Percentiles rank a stretch among this genome's conserved stretches.
phyloP scores from a whole-genome alignment of 2,888 invertebrate species.

The Aspidiotus destructor region DNA sequence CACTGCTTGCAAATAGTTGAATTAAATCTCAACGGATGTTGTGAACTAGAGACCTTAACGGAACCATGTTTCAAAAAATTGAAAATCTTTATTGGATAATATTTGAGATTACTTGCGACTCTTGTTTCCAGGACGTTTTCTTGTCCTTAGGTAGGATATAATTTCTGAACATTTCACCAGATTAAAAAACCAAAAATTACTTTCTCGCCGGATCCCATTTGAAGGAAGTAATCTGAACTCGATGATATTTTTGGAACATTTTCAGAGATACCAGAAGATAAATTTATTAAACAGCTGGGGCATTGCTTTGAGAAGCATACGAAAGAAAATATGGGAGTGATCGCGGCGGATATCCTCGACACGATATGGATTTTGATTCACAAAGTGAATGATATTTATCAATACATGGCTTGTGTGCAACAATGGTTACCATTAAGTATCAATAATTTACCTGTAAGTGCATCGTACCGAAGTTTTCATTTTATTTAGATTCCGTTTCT shows the following conservation, averaged over 20 bases:
- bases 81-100: too few relatives aligned
- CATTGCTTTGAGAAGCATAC: slow-evolving; percentile 5
- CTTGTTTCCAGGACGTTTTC: too few relatives aligned
- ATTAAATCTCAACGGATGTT: too few relatives aligned
- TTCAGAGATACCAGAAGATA: slow-evolving; percentile 9
- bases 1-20: too few relatives aligned
- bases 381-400: not conserved
- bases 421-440: slow-evolving; percentile 25
- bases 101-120: too few relatives aligned
- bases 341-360: not conserved
- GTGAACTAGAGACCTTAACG: too few relatives aligned
- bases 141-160: too few relatives aligned
- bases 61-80: too few relatives aligned
- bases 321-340: not conserved
- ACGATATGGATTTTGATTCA: slow-evolving; percentile 12
- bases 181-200: too few relatives aligned
- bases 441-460: slow-evolving; percentile 9
- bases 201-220: too few relatives aligned
- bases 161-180: too few relatives aligned
- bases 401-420: slow-evolving; percentile 14
- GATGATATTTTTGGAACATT: not conserved
- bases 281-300: slow-evolving; percentile 5
- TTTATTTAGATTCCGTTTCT: not conserved
- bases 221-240: too few relatives aligned
- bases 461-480: not conserved